A percentile compares a stretch with the other conserved stretches of the same genome.
phyloP scores from a whole-genome alignment of 2,888 invertebrate species.

The Drosophila monieri region DNA sequence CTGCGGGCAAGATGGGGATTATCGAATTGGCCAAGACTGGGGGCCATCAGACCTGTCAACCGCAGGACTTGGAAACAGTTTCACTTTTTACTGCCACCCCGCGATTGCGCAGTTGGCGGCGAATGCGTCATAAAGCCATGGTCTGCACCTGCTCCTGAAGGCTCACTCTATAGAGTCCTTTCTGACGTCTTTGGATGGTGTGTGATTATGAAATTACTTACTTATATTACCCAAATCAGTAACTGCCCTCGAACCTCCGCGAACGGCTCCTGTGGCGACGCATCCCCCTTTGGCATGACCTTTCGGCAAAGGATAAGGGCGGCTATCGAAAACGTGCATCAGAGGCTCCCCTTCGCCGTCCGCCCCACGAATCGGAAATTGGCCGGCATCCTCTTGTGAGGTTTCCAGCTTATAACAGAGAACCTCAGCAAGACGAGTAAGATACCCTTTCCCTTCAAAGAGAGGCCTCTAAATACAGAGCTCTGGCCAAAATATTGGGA shows the following conservation, averaged over 20 bases:
- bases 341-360: neutral
- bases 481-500: neutral
- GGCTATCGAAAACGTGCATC: neutral
- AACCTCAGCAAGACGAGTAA: neutral
- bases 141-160: constrained; percentile 13
- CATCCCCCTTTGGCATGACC: constrained; percentile 32
- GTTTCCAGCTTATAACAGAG: neutral
- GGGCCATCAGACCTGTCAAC: constrained; percentile 14
- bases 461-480: neutral
- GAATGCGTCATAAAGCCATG: constrained; percentile 51
- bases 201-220: neutral
- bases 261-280: constrained; percentile 30
- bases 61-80: constrained; percentile 6
- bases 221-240: neutral
- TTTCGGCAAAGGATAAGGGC: constrained; percentile 40
- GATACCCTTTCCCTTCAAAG: neutral
- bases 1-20: neutral
- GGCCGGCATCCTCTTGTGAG: constrained; percentile 1
- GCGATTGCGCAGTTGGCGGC: constrained; percentile 62
- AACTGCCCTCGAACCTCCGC: neutral
- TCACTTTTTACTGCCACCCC: constrained; percentile 7
- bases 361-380: neutral
- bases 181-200: constrained; percentile 37
- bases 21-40: constrained; percentile 1
- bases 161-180: neutral